Percentiles rank a stretch among this genome's conserved stretches.
Evolutionary conservation across 2,113 vertebrate genomes (phyloP).

Genomic region (Anguilla rostrata): DNA sequence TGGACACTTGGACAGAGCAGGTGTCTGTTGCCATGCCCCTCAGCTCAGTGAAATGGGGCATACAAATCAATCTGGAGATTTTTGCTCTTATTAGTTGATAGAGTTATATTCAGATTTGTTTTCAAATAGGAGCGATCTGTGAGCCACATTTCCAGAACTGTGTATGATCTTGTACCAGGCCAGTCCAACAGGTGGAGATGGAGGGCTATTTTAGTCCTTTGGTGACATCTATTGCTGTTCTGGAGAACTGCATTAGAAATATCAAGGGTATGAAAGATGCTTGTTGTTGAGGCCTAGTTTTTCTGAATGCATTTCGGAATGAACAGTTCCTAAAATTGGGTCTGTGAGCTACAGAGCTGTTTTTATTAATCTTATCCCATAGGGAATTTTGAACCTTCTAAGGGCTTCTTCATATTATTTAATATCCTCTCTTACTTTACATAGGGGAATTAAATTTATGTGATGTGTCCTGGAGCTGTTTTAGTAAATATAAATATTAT

Average conservation of each 20-base stretch:
- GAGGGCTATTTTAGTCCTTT: slow-evolving; percentile 5
- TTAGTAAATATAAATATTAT: background rate
- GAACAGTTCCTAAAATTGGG: background rate
- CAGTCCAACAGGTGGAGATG: slow-evolving; percentile 10
- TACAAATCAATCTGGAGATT: background rate
- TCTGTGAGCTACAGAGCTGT: background rate
- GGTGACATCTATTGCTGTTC: slow-evolving; percentile 12
- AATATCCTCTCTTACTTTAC: background rate
- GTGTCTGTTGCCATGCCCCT: background rate
- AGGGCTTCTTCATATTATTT: background rate
- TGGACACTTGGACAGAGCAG: background rate
- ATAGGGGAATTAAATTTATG: background rate
- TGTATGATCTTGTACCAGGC: background rate
- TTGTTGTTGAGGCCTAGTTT: background rate
- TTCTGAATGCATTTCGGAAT: background rate
- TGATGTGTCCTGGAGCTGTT: background rate
- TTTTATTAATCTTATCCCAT: background rate
- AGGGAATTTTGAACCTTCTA: background rate
- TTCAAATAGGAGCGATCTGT: background rate
- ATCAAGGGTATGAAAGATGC: background rate
- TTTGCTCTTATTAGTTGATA: background rate
- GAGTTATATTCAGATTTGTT: background rate
- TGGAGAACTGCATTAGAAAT: background rate
- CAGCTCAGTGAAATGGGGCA: background rate
- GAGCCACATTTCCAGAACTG: background rate